phyloP scores from a whole-genome alignment of 2,113 vertebrate genomes.

The Solenodon paradoxus region DNA sequence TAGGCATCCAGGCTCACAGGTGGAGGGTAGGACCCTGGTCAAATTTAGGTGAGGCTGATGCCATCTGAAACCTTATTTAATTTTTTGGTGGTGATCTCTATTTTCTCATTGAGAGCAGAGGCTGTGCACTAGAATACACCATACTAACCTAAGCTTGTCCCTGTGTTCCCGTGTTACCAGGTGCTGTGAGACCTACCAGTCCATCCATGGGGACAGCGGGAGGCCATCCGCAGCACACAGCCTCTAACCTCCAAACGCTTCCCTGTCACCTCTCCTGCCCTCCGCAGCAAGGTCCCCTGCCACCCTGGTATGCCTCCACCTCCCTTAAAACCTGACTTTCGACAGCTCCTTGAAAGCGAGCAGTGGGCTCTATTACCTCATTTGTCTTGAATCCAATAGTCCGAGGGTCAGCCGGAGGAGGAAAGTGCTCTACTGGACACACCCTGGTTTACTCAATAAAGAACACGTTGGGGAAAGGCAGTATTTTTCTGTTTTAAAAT shows the following conservation, averaged over 20 bases:
- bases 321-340: neutral
- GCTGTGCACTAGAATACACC: neutral
- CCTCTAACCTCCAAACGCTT: neutral
- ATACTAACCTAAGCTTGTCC: too few species aligned
- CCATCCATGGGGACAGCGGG: rapidly evolving
- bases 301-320: rapidly evolving
- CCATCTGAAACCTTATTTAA: neutral
- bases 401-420: neutral
- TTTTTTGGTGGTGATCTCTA: neutral
- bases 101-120: neutral
- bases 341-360: neutral
- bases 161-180: too few species aligned
- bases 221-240: rapidly evolving
- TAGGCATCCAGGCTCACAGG: neutral
- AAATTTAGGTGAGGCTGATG: neutral
- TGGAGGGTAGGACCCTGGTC: neutral
- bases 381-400: neutral
- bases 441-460: neutral
- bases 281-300: neutral
- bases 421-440: rapidly evolving
- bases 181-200: too few species aligned
- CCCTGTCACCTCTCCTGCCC: neutral
- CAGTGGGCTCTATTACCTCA: neutral
- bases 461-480: neutral
- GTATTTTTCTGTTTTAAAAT: slow-evolving; percentile 59